Percentiles rank a stretch among this genome's conserved stretches.
Evolutionary conservation across 2,888 invertebrate species (phyloP).

Genomic region (Perizoma affinitatum): DNA sequence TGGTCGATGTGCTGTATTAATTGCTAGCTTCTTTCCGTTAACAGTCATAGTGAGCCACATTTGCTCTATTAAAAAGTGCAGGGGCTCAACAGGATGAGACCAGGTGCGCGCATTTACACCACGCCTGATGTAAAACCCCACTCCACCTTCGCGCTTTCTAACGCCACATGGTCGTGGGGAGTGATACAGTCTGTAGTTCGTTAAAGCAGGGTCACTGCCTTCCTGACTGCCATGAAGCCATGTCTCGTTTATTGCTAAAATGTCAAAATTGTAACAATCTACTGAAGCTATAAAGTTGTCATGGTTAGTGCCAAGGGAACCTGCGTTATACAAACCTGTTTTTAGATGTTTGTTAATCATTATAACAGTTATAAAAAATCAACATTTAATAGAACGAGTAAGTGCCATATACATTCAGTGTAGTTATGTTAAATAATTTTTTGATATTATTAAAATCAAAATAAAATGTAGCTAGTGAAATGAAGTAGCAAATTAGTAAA

Average conservation of each 20-base stretch:
- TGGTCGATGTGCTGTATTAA: constrained; percentile 22
- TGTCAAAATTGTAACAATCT: constrained; percentile 12
- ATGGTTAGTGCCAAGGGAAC: constrained; percentile 13
- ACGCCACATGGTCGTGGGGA: constrained; percentile 18
- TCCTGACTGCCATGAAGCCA: constrained; percentile 33
- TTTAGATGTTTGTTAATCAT: constrained; percentile 3
- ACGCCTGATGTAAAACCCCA: constrained; percentile 32
- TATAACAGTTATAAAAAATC: no score
- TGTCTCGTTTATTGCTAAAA: constrained; percentile 38
- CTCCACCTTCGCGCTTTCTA: constrained; percentile 29
- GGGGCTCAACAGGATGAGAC: constrained; percentile 11
- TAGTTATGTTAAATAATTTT: no score
- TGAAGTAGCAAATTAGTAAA: no score
- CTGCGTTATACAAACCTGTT: constrained; percentile 29
- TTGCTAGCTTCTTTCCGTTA: constrained; percentile 6
- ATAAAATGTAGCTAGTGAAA: no score
- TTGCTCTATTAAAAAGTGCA: constrained; percentile 18
- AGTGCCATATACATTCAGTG: no score
- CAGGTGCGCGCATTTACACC: constrained; percentile 8
- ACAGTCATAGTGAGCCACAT: constrained; percentile 15
- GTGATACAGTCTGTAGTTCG: background rate
- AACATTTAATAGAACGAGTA: no score
- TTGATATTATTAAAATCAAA: no score
- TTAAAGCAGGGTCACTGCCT: no score
- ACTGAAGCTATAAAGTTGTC: constrained; percentile 26